Evolutionary conservation across 2,888 invertebrate species (phyloP), one percentile per base, ranked within the genome.

Genomic region (Drosophila mimetica): DNA sequence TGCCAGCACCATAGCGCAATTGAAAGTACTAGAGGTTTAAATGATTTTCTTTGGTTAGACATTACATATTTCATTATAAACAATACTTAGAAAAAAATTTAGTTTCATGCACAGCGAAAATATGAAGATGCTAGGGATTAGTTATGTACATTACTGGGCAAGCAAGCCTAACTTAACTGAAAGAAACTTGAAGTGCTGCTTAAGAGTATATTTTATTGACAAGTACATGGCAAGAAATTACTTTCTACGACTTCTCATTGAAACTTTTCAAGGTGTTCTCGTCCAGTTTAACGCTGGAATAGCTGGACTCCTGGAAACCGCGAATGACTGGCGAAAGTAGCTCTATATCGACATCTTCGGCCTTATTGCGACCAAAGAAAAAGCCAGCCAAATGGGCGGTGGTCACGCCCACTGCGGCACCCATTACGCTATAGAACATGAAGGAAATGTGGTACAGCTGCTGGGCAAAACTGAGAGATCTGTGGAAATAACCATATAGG

Each of bases 381-480:
- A 94, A 91, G 74, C 94, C 94, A 0, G 94, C 92, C 0, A 94
- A 42, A 22, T 94, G 91, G 1, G 94, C 94, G 2, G 94, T 91
- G 1, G 92, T 80, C 44, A 95, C 91, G 0, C 95, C 93, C 2
- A 95, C 92, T 0, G 92, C 57, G 18, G 93, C 92, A 1, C 96
- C 96, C 25, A 94, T 92, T 0, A 94, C 89, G 0, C 94, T 94
- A 77, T 95, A 95, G 94, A 94, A 95, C 58, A 96, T 90, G 80
- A 96, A 96, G 6, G 96, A 95, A 64, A 96, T 92, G 50, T 94
- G 94, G 82, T 95, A 90, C 48, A 91, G 74, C 28, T 89, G 76
- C 55, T 90, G 83, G 4, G 59, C 61, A 32, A 90, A 77, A 8
- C 78, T 79, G 5, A 75, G 55, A 0, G 73, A 54, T 18, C 83